Evolutionary conservation across 2,797 vertebrate species (phyloP).

Genomic region (Glossophaga mutica): DNA sequence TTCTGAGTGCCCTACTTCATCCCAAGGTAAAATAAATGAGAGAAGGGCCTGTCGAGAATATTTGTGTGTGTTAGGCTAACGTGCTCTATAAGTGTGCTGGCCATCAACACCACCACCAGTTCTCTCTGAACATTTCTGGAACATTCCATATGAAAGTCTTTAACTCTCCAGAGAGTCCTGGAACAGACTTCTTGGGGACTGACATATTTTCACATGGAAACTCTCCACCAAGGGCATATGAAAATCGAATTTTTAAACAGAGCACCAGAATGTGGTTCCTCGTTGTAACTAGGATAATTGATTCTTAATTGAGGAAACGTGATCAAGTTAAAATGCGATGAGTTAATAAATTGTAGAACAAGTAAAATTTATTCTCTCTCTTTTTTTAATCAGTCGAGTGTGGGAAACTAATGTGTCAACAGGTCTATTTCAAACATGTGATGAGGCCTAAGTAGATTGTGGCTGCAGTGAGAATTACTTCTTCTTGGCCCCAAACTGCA

Average conservation of each 20-base stretch:
- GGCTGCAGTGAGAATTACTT: background rate
- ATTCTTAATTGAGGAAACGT: background rate
- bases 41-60: background rate
- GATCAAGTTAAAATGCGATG: background rate
- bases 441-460: background rate
- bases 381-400: background rate
- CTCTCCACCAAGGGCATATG: background rate
- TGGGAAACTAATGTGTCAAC: background rate
- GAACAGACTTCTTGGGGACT: background rate
- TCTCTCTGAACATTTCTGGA: background rate
- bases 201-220: background rate
- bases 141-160: background rate
- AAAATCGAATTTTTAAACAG: background rate
- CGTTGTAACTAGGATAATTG: background rate
- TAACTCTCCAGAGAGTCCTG: background rate
- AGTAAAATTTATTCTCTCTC: background rate
- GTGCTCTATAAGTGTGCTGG: background rate
- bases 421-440: background rate
- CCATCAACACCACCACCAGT: background rate
- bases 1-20: rapidly evolving
- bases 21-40: background rate
- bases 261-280: background rate
- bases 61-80: background rate
- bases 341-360: background rate
- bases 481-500: background rate